phyloP scores from a whole-genome alignment of 2,797 vertebrate genomes.

The Heterohyrax brucei region DNA sequence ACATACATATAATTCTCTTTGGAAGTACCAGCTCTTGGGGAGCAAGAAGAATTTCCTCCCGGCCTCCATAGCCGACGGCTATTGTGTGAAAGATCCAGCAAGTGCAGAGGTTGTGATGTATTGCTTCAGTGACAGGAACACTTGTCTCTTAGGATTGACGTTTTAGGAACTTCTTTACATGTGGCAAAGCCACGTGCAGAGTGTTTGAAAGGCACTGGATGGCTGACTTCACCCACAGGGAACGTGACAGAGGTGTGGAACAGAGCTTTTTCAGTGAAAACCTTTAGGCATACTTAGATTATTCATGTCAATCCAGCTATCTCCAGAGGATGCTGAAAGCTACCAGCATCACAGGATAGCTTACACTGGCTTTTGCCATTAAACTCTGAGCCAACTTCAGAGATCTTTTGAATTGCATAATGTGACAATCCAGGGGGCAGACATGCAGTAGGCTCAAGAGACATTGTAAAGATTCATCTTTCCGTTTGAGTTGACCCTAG shows the following conservation, averaged over 20 bases:
- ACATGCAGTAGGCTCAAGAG: constrained; percentile 58
- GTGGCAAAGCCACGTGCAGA: constrained; percentile 81
- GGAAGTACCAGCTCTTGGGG: constrained; percentile 72
- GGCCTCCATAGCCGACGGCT: constrained; percentile 72
- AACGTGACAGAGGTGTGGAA: constrained; percentile 78
- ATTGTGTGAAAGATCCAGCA: constrained; percentile 79
- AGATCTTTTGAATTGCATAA: constrained; percentile 77
- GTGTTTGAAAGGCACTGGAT: constrained; percentile 79
- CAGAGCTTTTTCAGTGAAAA: constrained; percentile 78
- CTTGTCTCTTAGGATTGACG: constrained; percentile 82
- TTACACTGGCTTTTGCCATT: constrained; percentile 68
- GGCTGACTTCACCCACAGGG: constrained; percentile 78
- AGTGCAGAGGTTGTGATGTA: constrained; percentile 79
- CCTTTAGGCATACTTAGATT: constrained; percentile 84
- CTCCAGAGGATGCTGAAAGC: constrained; percentile 71
- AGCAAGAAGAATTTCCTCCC: constrained; percentile 76
- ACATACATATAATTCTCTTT: constrained; percentile 69
- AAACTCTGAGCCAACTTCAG: constrained; percentile 69
- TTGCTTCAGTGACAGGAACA: constrained; percentile 74
- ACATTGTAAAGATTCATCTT: constrained; percentile 65
- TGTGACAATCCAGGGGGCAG: not conserved
- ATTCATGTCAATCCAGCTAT: constrained; percentile 77
- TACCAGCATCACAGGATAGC: constrained; percentile 13
- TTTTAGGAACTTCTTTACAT: constrained; percentile 85
- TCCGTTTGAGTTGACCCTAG: not conserved